Evolutionary conservation across 2,113 vertebrate genomes (phyloP).

Genomic region (Mystacornis crossleyi): DNA sequence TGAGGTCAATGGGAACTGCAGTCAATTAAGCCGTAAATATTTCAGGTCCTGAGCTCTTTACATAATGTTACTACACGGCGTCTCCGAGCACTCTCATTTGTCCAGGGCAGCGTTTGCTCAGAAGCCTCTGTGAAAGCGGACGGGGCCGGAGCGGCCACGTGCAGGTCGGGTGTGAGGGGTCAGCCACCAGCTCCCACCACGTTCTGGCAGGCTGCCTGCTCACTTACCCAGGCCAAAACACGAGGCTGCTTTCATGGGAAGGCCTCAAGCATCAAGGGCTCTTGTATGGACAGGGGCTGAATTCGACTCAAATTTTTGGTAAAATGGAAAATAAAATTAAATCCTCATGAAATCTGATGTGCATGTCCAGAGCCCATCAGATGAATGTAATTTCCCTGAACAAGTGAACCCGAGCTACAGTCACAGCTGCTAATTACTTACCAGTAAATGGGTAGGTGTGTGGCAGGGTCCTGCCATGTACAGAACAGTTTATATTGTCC

Average conservation of each 20-base stretch:
- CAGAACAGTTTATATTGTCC: neutral
- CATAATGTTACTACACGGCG: neutral
- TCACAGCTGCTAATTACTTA: neutral
- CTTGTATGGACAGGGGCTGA: fast-evolving
- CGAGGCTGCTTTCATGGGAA: neutral
- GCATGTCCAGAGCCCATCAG: neutral
- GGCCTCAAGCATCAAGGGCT: neutral
- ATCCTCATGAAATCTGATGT: neutral
- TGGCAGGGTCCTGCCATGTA: neutral
- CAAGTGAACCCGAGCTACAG: neutral
- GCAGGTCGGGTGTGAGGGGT: neutral
- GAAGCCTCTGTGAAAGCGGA: neutral
- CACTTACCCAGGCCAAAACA: neutral
- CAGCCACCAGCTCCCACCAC: neutral
- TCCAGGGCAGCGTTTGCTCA: neutral
- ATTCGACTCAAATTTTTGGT: neutral
- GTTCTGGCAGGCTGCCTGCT: neutral
- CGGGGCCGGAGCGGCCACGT: neutral
- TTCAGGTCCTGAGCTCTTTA: neutral
- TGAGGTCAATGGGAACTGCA: neutral
- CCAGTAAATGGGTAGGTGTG: fast-evolving
- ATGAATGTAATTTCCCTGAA: neutral
- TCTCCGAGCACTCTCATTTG: fast-evolving
- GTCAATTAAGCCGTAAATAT: neutral
- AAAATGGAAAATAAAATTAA: neutral